Evolutionary conservation across 2,113 vertebrate species (phyloP).

Genomic region (pig (Sus scrofa)): T2T-Sscrofa CM000817.6:30864001-30864500

Average conservation of each 20-base stretch:
- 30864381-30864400: not conserved
- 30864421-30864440: not conserved
- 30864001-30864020: not conserved
- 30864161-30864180: not conserved
- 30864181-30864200: not conserved
- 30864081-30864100: not conserved
- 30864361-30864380: not conserved
- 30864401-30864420: not conserved
- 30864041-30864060: not conserved
- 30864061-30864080: not conserved
- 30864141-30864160: not conserved
- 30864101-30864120: not conserved
- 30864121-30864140: not conserved
- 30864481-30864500: constrained; percentile 2
- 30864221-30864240: not conserved
- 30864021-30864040: not conserved
- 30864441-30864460: not conserved
- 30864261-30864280: not conserved
- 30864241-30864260: not conserved
- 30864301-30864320: not conserved
- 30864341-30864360: not conserved
- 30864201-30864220: not conserved
- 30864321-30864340: not conserved
- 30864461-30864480: not conserved
- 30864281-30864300: not conserved